These are phyloP conservation scores for Agrotis exclamationis DNA, from an alignment of 2,888 invertebrate species.

Conservation along the genomic window DNA sequence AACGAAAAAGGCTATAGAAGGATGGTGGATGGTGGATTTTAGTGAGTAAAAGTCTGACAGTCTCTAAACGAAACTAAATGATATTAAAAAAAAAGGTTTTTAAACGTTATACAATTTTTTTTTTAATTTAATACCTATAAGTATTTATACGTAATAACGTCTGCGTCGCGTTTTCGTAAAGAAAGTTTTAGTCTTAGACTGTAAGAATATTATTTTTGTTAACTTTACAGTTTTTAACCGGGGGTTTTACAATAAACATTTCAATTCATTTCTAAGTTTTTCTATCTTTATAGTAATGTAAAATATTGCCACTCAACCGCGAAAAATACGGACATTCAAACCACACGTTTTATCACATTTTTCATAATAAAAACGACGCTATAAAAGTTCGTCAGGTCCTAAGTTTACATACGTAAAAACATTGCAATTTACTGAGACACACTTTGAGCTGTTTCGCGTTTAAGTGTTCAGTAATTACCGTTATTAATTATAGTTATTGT, in stretches of 20 bases:
- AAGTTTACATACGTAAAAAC: conserved; percentile 32
- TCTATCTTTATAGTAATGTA: conserved; percentile 13
- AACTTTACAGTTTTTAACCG: too few species aligned
- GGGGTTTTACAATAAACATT: not conserved
- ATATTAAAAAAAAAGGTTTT: too few species aligned
- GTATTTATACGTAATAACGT: too few species aligned
- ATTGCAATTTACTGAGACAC: conserved; percentile 47
- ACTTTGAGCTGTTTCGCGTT: conserved; percentile 58
- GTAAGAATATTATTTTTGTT: too few species aligned
- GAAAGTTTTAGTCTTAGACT: too few species aligned
- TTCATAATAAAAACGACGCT: conserved; percentile 11
- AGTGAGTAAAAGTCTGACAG: too few species aligned
- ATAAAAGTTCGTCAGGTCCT: conserved; percentile 46
- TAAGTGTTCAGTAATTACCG: conserved; percentile 48
- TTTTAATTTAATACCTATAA: too few species aligned
- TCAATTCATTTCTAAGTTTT: not conserved
- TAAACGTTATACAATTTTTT: too few species aligned
- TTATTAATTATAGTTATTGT: conserved; percentile 54
- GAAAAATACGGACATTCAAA: conserved; percentile 42
- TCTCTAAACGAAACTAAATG: too few species aligned
- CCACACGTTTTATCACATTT: conserved; percentile 28
- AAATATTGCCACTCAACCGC: conserved; percentile 14
- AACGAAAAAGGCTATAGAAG: too few species aligned
- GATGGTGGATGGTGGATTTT: too few species aligned
- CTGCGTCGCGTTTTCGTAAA: too few species aligned